Base-by-base conservation (phyloP, 2,797 vertebrate species). In the Sebastes baramenuke region DNA sequence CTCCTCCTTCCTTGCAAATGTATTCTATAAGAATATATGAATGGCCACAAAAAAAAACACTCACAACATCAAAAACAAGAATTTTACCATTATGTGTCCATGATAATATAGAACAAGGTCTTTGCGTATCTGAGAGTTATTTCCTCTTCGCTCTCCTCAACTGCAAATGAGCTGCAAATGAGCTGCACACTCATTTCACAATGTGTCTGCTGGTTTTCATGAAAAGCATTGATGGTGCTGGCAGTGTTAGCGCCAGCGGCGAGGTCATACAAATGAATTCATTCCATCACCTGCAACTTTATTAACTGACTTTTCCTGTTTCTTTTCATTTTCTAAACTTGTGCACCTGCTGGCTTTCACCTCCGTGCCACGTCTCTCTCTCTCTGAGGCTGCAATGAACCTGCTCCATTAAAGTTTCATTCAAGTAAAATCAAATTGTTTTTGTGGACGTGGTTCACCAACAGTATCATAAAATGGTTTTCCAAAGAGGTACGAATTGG, bases 401-500 rank as follows among this genome's bases (percentile, higher is more conserved):
- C 5, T 4, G 38, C 73, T 64, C 64, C 4, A 77, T 59, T 25
- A 60, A 84, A 72, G 69, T 29, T 67, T 67, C 38, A 81, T 54
- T 46, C n/a, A 30, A 24, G 68, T 75, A 30, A 36, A 36, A 38
- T 25, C 14, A 77, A 74, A 25, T 25, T 49, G 6, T 12, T 62
- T 80, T 80, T 62, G 46, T 25, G 29, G 56, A 65, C 3, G 2
- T 29, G 25, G 27, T 55, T 75, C 22, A 59, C 2, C 18, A 38
- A 29, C 22, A 75, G 22, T 42, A 42, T 72, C 20, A 58, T 46
- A 4, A 42, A 67, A 72, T 29, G n/a, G 2, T 68, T 49, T 72
- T n/a, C 22, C 27, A 66, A 27, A 42, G 32, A 56, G 34, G 38
- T 20, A 6, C 0, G 1, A 14, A 13, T 62, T 22, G n/a, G 67